These are phyloP conservation scores for Caenorhabditis japonica DNA, from an alignment of 2,888 invertebrate genomes.

Conservation along the genomic window DNA sequence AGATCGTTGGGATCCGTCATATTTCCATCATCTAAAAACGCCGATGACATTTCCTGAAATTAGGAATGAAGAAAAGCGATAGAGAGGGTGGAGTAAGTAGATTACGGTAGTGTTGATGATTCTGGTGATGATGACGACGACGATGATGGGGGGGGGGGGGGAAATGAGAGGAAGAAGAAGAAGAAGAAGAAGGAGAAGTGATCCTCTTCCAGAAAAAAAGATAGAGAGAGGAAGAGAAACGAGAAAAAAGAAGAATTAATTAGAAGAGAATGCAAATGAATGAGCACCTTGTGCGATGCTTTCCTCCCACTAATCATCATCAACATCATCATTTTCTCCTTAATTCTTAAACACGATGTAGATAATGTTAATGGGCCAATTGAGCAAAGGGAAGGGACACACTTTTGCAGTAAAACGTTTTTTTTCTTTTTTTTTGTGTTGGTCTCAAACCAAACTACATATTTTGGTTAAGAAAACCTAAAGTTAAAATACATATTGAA, in stretches of 20 bases:
- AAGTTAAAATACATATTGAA: too few species aligned
- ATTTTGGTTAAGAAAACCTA: too few species aligned
- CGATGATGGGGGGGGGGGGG: not conserved
- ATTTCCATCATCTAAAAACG: constrained; percentile 7
- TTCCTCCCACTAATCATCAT: not conserved
- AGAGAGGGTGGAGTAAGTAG: not conserved
- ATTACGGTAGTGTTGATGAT: not conserved
- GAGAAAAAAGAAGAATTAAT: constrained; percentile 35
- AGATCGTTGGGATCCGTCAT: constrained; percentile 19
- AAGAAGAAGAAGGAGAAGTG: constrained; percentile 10
- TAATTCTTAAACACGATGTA: too few species aligned
- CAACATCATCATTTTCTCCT: too few species aligned
- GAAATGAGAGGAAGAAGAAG: constrained; percentile 9
- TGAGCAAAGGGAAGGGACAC: too few species aligned
- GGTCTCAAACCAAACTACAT: too few species aligned
- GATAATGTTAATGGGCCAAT: too few species aligned
- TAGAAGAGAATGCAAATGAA: constrained; percentile 45
- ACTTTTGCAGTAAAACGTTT: too few species aligned
- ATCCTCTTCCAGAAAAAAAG: not conserved
- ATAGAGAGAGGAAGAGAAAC: constrained; percentile 6
- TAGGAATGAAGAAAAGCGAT: not conserved
- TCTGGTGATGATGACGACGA: constrained; percentile 2
- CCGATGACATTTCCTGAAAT: not conserved
- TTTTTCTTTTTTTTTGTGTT: too few species aligned
- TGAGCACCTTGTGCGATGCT: not conserved